Conservation (phyloP, 2,797 vertebrate genomes). For the Neoniphon sammara region DNA sequence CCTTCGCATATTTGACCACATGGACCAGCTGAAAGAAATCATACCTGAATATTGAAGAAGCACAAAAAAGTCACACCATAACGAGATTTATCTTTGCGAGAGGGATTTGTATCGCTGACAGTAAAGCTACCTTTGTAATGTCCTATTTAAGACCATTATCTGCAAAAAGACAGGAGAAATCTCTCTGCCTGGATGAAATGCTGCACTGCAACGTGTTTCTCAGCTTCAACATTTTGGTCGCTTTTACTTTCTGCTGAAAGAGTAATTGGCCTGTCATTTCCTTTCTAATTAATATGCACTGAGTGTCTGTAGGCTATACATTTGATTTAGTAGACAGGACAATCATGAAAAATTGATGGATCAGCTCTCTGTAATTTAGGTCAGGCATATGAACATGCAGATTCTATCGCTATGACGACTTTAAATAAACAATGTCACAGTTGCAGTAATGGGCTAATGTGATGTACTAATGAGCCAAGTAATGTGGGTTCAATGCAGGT, state of each 20-base stretch:
- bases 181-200: conserved; percentile 1
- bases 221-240: conserved; percentile 22
- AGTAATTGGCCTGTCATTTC: conserved; percentile 77
- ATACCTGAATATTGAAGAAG: not conserved
- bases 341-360: conserved; percentile 78
- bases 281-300: conserved; percentile 74
- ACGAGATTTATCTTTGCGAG: conserved; percentile 30
- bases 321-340: conserved; percentile 70
- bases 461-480: conserved; percentile 41
- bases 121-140: conserved; percentile 1
- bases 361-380: conserved; percentile 64
- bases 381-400: conserved; percentile 54
- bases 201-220: conserved; percentile 5
- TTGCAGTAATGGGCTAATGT: conserved; percentile 33
- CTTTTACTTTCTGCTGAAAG: conserved; percentile 60
- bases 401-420: conserved; percentile 54
- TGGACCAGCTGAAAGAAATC: not conserved
- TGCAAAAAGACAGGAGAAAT: conserved; percentile 16
- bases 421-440: conserved; percentile 63
- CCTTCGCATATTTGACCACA: conserved; percentile 40
- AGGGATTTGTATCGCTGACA: conserved; percentile 16
- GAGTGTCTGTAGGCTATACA: conserved; percentile 72
- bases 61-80: conserved; percentile 33
- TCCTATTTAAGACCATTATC: conserved; percentile 14
- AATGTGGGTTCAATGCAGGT: conserved; percentile 39